These are phyloP conservation scores for Phoronis australis DNA, from an alignment of 2,888 invertebrate species.

Conservation along the genomic window DNA sequence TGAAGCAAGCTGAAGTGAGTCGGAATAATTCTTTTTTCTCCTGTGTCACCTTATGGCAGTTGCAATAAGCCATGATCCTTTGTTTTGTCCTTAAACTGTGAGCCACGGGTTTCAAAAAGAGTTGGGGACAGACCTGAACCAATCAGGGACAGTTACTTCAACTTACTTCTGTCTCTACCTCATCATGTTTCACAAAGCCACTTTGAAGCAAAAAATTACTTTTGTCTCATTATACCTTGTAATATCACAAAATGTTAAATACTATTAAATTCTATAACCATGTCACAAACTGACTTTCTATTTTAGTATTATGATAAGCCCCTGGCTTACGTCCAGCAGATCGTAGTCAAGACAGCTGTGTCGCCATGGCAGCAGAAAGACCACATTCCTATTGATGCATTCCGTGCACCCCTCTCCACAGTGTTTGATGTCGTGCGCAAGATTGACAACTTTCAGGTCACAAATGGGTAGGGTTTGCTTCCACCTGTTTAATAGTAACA, in stretches of 20 bases:
- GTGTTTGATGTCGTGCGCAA: slow-evolving; percentile 82
- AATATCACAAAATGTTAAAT: too few species aligned
- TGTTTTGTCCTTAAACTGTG: too few species aligned
- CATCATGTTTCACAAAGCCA: neutral
- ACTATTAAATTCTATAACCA: too few species aligned
- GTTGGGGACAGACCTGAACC: too few species aligned
- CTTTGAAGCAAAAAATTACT: neutral
- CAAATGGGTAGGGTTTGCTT: slow-evolving; percentile 56
- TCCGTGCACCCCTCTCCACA: slow-evolving; percentile 82
- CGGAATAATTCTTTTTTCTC: too few species aligned
- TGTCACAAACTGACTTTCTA: too few species aligned
- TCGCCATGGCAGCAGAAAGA: slow-evolving; percentile 76
- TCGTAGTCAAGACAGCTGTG: slow-evolving; percentile 61
- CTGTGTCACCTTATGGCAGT: too few species aligned
- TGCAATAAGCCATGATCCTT: too few species aligned
- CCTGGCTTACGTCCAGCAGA: slow-evolving; percentile 56
- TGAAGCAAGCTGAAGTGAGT: too few species aligned
- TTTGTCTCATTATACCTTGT: too few species aligned
- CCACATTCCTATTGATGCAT: slow-evolving; percentile 80
- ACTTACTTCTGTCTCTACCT: neutral
- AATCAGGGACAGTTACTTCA: neutral
- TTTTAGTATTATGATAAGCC: slow-evolving; percentile 55
- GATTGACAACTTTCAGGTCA: slow-evolving; percentile 75
- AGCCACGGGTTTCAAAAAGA: too few species aligned
- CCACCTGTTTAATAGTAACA: neutral